Conservation (phyloP, 2,888 invertebrate genomes). For the Brenthis daphne region DNA sequence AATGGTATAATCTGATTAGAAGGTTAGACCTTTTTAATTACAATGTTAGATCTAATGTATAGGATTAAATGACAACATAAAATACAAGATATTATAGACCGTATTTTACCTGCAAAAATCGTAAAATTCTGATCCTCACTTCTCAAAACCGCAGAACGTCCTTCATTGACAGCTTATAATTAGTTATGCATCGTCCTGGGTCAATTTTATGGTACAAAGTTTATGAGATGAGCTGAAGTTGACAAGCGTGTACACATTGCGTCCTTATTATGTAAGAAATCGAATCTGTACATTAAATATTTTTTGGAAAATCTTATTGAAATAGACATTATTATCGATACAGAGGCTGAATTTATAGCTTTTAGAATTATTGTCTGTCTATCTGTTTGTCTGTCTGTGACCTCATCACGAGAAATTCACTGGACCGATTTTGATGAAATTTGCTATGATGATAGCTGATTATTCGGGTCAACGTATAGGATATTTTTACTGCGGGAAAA, state of each 20-base stretch:
- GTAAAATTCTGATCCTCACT: conserved; percentile 28
- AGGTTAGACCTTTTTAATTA: background rate
- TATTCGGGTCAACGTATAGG: no score
- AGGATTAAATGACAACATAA: background rate
- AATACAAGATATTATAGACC: background rate
- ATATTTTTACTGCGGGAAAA: no score
- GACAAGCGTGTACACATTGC: conserved; percentile 43
- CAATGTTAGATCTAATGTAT: background rate
- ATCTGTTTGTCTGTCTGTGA: no score
- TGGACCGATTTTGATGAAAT: no score
- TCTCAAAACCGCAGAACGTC: conserved; percentile 63
- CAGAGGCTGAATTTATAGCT: no score
- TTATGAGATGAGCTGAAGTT: conserved; percentile 57
- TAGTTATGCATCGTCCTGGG: conserved; percentile 48
- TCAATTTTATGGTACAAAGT: conserved; percentile 51
- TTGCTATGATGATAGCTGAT: no score
- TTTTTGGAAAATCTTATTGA: no score
- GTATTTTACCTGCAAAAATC: conserved; percentile 13
- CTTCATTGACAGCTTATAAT: conserved; percentile 51
- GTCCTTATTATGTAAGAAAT: conserved; percentile 32
- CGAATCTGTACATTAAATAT: no score
- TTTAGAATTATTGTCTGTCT: no score
- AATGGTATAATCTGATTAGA: no score
- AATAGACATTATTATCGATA: no score
- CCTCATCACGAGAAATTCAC: no score